A percentile compares a stretch with the other conserved stretches of the same genome.
These are phyloP conservation scores for Coregonus suidteri DNA, from an alignment of 2,797 vertebrate species.

Conservation along the genomic window DNA sequence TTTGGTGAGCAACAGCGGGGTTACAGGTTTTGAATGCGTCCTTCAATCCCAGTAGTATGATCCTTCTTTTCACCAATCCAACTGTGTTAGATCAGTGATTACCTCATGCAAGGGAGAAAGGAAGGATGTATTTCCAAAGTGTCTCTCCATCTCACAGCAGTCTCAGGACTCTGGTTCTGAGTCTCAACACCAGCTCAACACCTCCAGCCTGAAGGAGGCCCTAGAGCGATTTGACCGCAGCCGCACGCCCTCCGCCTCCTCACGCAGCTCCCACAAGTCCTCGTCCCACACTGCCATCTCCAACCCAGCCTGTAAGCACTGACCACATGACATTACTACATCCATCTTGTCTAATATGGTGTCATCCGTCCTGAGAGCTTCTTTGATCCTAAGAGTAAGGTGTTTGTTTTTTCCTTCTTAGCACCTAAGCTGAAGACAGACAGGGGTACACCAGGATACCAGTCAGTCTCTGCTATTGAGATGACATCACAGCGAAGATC, in stretches of 20 bases:
- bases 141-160: background rate
- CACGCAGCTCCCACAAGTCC: conserved; percentile 91
- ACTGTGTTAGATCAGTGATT: too few relatives aligned
- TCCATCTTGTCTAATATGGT: too few relatives aligned
- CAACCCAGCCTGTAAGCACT: conserved; percentile 73
- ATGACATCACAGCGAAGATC: conserved; percentile 85
- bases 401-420: conserved; percentile 57
- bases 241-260: conserved; percentile 89
- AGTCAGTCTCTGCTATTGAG: conserved; percentile 82
- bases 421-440: conserved; percentile 89
- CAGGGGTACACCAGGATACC: conserved; percentile 84
- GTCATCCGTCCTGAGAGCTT: background rate
- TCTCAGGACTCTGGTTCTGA: conserved; percentile 89
- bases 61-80: too few relatives aligned
- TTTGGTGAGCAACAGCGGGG: too few relatives aligned
- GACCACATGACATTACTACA: too few relatives aligned
- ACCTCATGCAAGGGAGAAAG: too few relatives aligned
- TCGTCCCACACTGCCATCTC: conserved; percentile 89
- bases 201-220: conserved; percentile 91
- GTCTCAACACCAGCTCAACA: conserved; percentile 82
- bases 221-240: conserved; percentile 90
- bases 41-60: too few relatives aligned
- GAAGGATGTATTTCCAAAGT: too few relatives aligned
- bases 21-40: too few relatives aligned
- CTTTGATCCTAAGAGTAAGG: background rate